Base-by-base conservation (phyloP, 1,140 invertebrate genomes). In the Tetragonula clypearis region DNA sequence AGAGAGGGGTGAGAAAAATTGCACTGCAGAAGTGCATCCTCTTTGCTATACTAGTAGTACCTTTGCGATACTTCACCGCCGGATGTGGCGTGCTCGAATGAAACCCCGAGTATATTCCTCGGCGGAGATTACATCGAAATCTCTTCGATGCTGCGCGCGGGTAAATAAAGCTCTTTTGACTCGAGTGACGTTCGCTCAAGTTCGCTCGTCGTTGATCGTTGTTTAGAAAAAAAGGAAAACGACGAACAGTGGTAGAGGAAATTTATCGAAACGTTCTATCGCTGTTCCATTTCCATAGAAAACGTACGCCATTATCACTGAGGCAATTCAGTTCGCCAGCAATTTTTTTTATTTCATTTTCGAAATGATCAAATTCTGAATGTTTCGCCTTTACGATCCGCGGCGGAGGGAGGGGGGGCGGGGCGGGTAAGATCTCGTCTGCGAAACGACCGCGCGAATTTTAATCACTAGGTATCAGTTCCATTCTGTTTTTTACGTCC, bases 101-200 rank as follows among this genome's bases (percentile, higher is more conserved):
- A 86, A 88, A 89, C 72, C 35, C 3, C 19, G 68, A 82, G 73
- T 77, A 68, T 68, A 35, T 35, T 35, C 30, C 30, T 1, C 35
- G 26, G 17, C 19, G 11, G 30, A 35, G 30, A 30, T 68, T 68
- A 35, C 65, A 12, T 15, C n/a, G 26, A 68, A 19, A 30, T 15
- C 66, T 21, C 30, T 30, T 9, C 26, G 11, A 21, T 56, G 58
- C 84, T 69, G 69, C 35, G 35, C 41, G n/a, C 74, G 73, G 79
- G 88, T 89, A 89, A 89, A 76, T 89, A 89, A 89, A 88, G n/a
- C 19, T 56, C 86, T 69, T 72, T 72, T 65, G 84, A 82, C 58
- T 21, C 11, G 26, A 35, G 35, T 0, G 35, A 35, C 35, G 35
- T 35, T 35, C 19, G 11, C 41, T 79, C 30, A 1, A 30, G 30